A percentile compares a stretch with the other conserved stretches of the same genome.
Conservation (phyloP, 2,797 vertebrate genomes). For the Hipposideros larvatus region DNA sequence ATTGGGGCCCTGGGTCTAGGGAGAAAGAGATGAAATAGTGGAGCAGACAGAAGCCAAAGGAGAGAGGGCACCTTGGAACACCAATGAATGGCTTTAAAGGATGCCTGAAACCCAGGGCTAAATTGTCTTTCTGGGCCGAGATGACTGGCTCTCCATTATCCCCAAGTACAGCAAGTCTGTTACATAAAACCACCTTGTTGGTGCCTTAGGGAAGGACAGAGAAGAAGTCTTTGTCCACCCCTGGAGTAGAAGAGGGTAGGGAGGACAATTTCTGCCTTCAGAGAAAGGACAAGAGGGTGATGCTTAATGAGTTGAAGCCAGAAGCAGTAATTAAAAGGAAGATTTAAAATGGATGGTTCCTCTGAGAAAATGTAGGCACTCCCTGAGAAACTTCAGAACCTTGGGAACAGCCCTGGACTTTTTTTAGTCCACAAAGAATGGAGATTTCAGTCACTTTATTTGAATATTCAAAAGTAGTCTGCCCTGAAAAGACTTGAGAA, state of each 20-base stretch:
- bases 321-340: neutral
- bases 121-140: neutral
- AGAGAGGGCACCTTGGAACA: neutral
- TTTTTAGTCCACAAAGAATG: neutral
- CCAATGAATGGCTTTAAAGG: neutral
- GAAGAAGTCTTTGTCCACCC: neutral
- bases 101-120: neutral
- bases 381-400: neutral
- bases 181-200: neutral
- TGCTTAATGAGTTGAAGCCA: neutral
- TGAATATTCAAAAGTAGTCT: neutral
- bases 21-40: neutral
- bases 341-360: neutral
- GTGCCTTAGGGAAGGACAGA: neutral
- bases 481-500: neutral
- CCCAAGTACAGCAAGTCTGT: neutral
- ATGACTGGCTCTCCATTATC: neutral
- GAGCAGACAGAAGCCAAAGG: neutral
- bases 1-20: neutral
- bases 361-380: neutral
- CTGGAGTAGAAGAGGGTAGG: neutral
- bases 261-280: neutral
- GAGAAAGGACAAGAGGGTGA: neutral
- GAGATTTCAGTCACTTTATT: neutral
- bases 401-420: neutral